A percentile compares a stretch with the other conserved stretches of the same genome.
Conservation (phyloP, 2,113 vertebrate species). For the Gnathonemus echidnorhynchus region DNA sequence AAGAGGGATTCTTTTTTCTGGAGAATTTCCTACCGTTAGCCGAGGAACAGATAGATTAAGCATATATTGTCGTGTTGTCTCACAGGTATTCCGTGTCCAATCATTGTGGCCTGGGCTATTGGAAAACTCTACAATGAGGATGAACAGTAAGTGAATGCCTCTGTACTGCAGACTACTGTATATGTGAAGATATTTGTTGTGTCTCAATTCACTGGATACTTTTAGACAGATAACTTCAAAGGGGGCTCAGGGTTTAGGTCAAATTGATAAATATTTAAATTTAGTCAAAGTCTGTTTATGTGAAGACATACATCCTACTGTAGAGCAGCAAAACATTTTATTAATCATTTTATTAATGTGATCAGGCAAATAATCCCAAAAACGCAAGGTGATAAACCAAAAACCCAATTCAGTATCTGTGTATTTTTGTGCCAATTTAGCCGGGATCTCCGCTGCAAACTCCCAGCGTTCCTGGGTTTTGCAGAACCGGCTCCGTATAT, state of each 20-base stretch:
- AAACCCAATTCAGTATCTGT: neutral
- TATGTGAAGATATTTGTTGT: neutral
- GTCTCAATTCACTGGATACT: neutral
- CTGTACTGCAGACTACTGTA: neutral
- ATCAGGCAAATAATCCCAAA: neutral
- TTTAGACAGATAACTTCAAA: neutral
- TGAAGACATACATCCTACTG: neutral
- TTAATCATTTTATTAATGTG: neutral
- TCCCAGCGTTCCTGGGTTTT: neutral
- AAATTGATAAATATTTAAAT: neutral
- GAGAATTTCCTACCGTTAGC: neutral
- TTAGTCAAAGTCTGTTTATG: neutral
- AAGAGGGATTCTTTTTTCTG: neutral
- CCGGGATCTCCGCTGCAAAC: neutral
- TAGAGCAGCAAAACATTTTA: neutral
- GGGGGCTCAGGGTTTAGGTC: neutral
- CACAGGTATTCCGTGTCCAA: slow-evolving; percentile 82
- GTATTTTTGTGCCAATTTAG: neutral
- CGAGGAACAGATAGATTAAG: neutral
- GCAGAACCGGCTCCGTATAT: neutral
- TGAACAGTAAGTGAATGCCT: slow-evolving; percentile 72
- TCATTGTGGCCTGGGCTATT: slow-evolving; percentile 82
- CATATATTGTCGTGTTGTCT: slow-evolving; percentile 25
- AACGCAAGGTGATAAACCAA: neutral
- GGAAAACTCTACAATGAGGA: slow-evolving; percentile 87